Evolutionary conservation across 1,140 invertebrate species (phyloP), one percentile per base, ranked within the genome.

Genomic region (Oreohelix idahoensis): DNA sequence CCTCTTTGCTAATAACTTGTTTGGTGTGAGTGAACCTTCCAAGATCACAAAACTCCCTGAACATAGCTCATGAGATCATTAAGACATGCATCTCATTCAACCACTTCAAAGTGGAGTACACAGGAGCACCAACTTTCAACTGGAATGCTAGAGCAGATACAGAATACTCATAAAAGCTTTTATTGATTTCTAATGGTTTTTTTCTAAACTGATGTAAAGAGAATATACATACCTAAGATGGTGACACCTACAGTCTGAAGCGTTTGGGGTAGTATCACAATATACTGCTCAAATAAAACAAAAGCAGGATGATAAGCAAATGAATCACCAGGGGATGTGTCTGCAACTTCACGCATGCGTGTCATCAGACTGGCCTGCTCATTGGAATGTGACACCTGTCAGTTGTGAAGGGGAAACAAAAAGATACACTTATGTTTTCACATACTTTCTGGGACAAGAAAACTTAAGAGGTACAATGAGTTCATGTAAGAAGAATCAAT

Each of bases 201-300:
- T 71, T 15, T 58, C 15, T 15, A 71, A 71, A 32, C 13, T 13
- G 69, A 71, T 15, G 69, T 17, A 75, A 42, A n/a, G n/a, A n/a
- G n/a, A n/a, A n/a, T n/a, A n/a, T n/a, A n/a, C 32, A 17, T 32
- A 79, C 76, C 76, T 0, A 96, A 92, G 0, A 97, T 97, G 26
- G 98, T 97, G 76, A 98, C 96, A 0, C 96, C 94, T 93, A 99
- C 97, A 83, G 97, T 96, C 88, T 99, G 97, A 15, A 99, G 95
- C 0, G 97, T 98, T 0, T 97, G 97, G 0, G 97, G 96, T 42
- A 97, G 94, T 0, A 99, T 97, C n/a, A 98, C 94, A 86, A 99
- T 96, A 90, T 98, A 98, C 94, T 98, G 95, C 78, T 92, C 91
- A 76, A 87, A 91, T 73, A 81, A 90, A 11, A 89, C 84, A 83